These are phyloP conservation scores for Himalopsyche tibetana DNA, from an alignment of 2,888 invertebrate genomes.

Conservation along the genomic window DNA sequence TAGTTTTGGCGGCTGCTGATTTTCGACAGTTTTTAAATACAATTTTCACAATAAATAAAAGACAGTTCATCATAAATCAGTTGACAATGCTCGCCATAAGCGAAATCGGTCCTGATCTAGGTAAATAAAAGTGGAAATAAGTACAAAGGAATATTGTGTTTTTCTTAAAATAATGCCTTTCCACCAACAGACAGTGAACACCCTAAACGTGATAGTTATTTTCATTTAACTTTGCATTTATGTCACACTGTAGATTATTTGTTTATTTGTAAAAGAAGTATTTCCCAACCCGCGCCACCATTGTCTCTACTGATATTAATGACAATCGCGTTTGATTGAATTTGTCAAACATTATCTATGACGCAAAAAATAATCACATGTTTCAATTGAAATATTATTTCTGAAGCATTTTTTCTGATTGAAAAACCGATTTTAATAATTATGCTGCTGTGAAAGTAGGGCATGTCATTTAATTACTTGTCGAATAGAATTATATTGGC, in stretches of 20 bases:
- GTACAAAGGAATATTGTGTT: too few relatives aligned
- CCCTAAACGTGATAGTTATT: too few relatives aligned
- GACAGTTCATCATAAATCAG: too few relatives aligned
- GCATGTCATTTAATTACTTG: slow-evolving; percentile 12
- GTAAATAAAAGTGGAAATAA: too few relatives aligned
- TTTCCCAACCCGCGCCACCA: background rate
- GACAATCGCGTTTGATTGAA: background rate
- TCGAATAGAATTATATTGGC: background rate
- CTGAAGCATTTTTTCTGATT: background rate
- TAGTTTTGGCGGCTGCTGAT: too few relatives aligned
- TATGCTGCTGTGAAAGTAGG: background rate
- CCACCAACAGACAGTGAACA: too few relatives aligned
- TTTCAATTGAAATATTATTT: background rate
- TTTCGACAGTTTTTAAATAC: too few relatives aligned
- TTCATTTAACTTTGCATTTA: background rate
- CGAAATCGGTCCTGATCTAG: too few relatives aligned
- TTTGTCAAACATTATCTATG: background rate
- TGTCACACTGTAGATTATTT: background rate
- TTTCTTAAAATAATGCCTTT: too few relatives aligned
- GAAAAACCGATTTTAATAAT: background rate
- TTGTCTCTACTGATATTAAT: background rate
- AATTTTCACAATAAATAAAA: too few relatives aligned
- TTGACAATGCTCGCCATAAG: too few relatives aligned
- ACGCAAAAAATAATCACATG: background rate
- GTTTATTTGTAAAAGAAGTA: background rate